These are phyloP conservation scores for Oxygymnocypris stewartii DNA, from an alignment of 2,113 vertebrate species.

Conservation along the genomic window DNA sequence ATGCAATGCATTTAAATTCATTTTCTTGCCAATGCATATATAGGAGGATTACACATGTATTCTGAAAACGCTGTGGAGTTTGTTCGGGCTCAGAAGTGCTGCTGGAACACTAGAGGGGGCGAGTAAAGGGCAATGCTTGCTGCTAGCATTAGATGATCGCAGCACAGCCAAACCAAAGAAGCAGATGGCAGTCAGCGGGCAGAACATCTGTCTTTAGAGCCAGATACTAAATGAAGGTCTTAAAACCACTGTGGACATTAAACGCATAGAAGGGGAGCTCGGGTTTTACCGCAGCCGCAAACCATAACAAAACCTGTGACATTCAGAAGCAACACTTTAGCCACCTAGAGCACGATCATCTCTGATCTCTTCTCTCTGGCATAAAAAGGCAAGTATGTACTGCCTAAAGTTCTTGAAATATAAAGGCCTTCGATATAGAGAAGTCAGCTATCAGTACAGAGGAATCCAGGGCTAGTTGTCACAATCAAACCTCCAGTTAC, in stretches of 20 bases:
- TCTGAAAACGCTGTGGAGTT: constrained; percentile 18
- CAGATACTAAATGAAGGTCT: constrained; percentile 60
- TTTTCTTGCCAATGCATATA: constrained; percentile 6
- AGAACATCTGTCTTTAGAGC: constrained; percentile 60
- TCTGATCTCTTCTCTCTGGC: constrained; percentile 36
- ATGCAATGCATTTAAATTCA: constrained; percentile 2
- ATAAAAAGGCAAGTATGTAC: background rate
- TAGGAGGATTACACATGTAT: background rate
- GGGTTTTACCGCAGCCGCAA: constrained; percentile 33
- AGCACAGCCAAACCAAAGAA: constrained; percentile 47
- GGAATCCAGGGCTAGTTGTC: background rate
- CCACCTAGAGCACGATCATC: background rate
- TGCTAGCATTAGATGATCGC: constrained; percentile 48
- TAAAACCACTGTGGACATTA: constrained; percentile 52
- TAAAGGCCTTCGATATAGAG: background rate
- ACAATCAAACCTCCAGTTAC: background rate
- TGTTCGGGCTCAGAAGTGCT: constrained; percentile 32
- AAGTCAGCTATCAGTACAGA: background rate
- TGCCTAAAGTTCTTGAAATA: background rate
- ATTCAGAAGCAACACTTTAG: background rate
- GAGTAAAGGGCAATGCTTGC: constrained; percentile 50
- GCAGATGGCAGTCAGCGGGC: constrained; percentile 59
- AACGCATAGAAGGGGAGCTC: constrained; percentile 50
- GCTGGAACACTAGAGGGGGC: constrained; percentile 16
- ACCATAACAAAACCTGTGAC: constrained; percentile 45